Evolutionary conservation across 2,888 invertebrate species (phyloP), one percentile per base, ranked within the genome.

Genomic region (Odontocolon sp.): DNA sequence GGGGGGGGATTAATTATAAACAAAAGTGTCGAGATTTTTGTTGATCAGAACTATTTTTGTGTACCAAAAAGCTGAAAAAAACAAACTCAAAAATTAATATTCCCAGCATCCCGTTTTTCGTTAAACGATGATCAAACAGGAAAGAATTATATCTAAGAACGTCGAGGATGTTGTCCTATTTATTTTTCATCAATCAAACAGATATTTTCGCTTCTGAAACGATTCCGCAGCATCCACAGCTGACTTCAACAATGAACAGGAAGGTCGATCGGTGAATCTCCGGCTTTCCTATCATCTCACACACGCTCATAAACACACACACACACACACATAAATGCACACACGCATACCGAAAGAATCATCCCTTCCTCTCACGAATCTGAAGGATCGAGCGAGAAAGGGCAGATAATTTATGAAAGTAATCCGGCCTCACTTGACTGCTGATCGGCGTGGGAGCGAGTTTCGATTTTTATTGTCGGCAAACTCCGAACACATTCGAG

Each of bases 401-500:
- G 36, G 28, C 36, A 33, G 81, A 83, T 85, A 86, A 88, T 89
- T 87, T 88, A 87, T 88, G 84, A 84, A 85, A 87, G 87, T 88
- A 88, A 89, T 88, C 89, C 84, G 84, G 79, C 82, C 83, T 87
- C 87, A 85, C 85, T 88, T 85, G 87, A 87, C 87, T 88, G 87
- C 84, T 90, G 90, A 90, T 90, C 89, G 84, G 89, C 90, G 90
- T 90, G 90, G 90, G 90, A 90, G 89, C 88, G 82, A 64, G 52
- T 63, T 54, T 71, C 74, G 77, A 85, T 84, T 85, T 86, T 84
- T 82, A 85, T 87, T 84, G 83, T 85, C 33, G 76, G 75, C 75
- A 64, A 42, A 61, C 36, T 16, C 4, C 8, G 28, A 23, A 14
- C 38, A 66, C 59, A 26, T 21, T 45, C 52, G 54, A 36, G 76